Base-by-base conservation (phyloP, 2,888 invertebrate genomes). In the Gastrophysa polygoni region DNA sequence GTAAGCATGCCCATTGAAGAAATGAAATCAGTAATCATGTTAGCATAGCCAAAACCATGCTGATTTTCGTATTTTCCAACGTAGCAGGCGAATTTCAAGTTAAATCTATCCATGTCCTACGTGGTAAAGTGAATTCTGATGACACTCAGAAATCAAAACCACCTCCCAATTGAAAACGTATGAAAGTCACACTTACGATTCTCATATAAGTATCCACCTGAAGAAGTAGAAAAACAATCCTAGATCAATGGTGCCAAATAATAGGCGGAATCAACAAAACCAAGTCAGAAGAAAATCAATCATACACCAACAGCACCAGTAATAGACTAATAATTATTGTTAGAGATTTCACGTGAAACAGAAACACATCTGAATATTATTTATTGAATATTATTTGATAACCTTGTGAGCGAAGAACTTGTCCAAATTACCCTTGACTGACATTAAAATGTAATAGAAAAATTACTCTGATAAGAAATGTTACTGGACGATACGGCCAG, bases 351-450 rank as follows among this genome's bases (percentile, higher is more conserved):
- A 49, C 44, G 8, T 38, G 44, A 24, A 47, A n/a, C 14, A 18
- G 14, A 50, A 18, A 47, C 18, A 29, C 43, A 5, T 14, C 11
- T 21, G 5, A 54, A n/a, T 43, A 17, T 66, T 58, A 32, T 46
- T n/a, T n/a, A n/a, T n/a, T n/a, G n/a, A n/a, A 11, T 38, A 34
- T 49, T 29, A 24, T 28, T 46, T 51, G 68, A 68, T 70, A 70
- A 70, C 68, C 70, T 70, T 68, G 66, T 46, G 50, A 11, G 18
- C 44, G 38, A 58, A 66, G 63, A 63, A 59, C 52, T 59, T 38
- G 63, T 61, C 60, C 63, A 63, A 18, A 59, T 63, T 67, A 67
- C 68, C 67, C 68, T 64, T 67, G 70, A 60, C 59, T 63, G 68
- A 67, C 67, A 58, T 62, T 48, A 57, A 55, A 43, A 56, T 61